Conservation (phyloP, 2,797 vertebrate genomes). For the Sphenopsis melanotis region DNA sequence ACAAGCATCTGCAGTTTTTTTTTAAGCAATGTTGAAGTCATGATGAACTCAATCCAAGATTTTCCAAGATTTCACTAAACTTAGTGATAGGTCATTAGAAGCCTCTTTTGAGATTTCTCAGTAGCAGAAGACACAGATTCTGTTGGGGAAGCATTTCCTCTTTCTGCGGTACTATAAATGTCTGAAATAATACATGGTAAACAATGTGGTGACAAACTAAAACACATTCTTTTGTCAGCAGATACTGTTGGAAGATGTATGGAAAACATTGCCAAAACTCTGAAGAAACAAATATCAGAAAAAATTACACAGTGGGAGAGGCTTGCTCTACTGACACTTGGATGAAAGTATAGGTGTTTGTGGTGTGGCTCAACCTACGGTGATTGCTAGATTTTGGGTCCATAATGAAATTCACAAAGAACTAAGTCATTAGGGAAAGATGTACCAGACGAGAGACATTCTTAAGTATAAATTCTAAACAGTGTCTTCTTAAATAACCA, state of each 20-base stretch:
- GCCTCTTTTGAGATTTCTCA: not conserved
- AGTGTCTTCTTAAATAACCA: not conserved
- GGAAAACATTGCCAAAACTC: not conserved
- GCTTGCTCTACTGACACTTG: not conserved
- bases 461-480: not conserved
- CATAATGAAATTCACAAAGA: not conserved
- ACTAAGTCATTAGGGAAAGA: not conserved
- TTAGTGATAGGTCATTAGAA: not conserved
- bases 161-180: not conserved
- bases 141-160: not conserved
- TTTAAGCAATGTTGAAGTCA: not conserved
- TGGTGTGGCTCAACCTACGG: fast-evolving
- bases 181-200: not conserved
- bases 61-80: not conserved
- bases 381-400: not conserved
- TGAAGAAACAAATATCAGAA: not conserved
- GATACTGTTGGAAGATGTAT: not conserved
- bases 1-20: not conserved
- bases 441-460: not conserved
- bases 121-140: not conserved
- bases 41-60: not conserved
- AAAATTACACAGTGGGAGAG: not conserved
- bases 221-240: not conserved
- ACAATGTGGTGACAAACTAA: not conserved
- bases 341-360: not conserved